A percentile compares a stretch with the other conserved stretches of the same genome.
These are phyloP conservation scores for Trichopria drosophilae DNA, from an alignment of 2,888 invertebrate species.

Conservation along the genomic window DNA sequence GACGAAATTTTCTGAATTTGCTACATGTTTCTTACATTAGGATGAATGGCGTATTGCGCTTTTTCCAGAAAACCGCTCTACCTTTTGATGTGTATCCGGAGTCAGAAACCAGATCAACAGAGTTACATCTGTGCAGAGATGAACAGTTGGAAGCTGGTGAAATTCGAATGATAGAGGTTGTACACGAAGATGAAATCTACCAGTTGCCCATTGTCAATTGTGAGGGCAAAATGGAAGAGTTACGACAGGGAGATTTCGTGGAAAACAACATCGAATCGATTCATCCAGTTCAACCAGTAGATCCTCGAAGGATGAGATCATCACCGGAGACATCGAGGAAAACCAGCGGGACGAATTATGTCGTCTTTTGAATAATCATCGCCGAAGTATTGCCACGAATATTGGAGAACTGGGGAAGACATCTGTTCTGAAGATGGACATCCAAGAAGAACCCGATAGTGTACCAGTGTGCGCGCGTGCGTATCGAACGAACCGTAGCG, in stretches of 20 bases:
- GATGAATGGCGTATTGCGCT: constrained; percentile 6
- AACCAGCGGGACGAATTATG: neutral
- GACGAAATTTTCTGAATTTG: constrained; percentile 19
- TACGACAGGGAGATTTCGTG: too few species aligned
- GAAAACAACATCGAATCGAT: neutral
- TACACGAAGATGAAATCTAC: too few species aligned
- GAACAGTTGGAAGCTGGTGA: too few species aligned
- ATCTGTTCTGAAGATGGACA: neutral
- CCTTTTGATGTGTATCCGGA: too few species aligned
- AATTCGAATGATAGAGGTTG: too few species aligned
- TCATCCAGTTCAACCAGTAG: constrained; percentile 2
- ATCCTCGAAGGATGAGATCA: neutral
- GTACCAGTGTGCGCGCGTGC: constrained; percentile 11
- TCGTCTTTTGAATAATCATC: neutral
- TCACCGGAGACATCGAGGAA: neutral
- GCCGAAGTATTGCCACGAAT: neutral
- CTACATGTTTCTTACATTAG: constrained; percentile 13
- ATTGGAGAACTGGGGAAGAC: constrained; percentile 3
- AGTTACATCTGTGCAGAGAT: too few species aligned
- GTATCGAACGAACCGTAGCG: constrained; percentile 21
- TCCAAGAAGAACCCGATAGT: constrained; percentile 5
- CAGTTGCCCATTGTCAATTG: too few species aligned
- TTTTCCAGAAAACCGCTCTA: constrained; percentile 2
- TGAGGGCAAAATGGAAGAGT: too few species aligned
- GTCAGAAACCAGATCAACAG: too few species aligned